These are phyloP conservation scores for Littorina saxatilis DNA, from an alignment of 1,140 invertebrate species.

Conservation along the genomic window DNA sequence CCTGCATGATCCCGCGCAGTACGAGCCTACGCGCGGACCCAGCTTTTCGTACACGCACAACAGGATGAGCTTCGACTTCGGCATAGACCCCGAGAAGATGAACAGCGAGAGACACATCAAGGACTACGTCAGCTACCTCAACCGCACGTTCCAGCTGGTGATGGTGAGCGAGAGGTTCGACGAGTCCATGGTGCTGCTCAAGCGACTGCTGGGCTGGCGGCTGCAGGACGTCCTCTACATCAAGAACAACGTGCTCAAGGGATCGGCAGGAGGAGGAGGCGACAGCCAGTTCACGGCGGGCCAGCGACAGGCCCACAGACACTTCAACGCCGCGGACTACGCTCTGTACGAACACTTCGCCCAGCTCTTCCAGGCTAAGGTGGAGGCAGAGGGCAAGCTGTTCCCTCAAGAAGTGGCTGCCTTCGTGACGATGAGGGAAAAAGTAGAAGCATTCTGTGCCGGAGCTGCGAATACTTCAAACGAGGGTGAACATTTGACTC, in stretches of 20 bases:
- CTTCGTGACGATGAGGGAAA: constrained; percentile 4
- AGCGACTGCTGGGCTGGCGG: constrained; percentile 76
- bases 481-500: not conserved
- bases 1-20: constrained; percentile 42
- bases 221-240: constrained; percentile 72
- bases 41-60: constrained; percentile 39
- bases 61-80: constrained; percentile 43
- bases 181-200: constrained; percentile 76
- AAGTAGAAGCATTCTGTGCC: constrained; percentile 36
- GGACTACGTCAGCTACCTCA: constrained; percentile 51
- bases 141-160: constrained; percentile 75
- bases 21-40: not conserved
- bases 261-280: not conserved
- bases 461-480: not conserved
- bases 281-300: not conserved
- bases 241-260: constrained; percentile 25
- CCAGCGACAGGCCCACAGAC: constrained; percentile 18
- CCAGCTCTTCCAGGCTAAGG: constrained; percentile 29
- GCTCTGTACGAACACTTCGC: constrained; percentile 45
- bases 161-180: constrained; percentile 78
- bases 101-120: not conserved
- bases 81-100: constrained; percentile 24
- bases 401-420: constrained; percentile 38
- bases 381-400: constrained; percentile 13
- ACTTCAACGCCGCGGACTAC: constrained; percentile 42